Conservation (phyloP, 2,113 vertebrate species). For the Theristicus caerulescens region DNA sequence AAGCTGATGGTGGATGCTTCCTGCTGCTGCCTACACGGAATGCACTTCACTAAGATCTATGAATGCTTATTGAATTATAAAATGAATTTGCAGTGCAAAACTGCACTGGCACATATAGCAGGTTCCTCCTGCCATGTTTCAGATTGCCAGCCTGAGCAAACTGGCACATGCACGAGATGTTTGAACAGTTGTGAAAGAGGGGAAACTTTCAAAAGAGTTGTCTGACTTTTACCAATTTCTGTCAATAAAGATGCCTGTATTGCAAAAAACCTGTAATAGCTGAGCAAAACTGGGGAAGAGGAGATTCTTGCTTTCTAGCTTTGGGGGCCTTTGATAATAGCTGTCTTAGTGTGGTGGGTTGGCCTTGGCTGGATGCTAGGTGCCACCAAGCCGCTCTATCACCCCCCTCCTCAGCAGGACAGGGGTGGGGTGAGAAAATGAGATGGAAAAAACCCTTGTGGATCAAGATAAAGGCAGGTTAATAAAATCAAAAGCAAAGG, state of each 20-base stretch:
- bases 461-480: no score
- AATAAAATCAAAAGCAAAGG: no score
- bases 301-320: neutral
- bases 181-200: neutral
- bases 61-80: neutral
- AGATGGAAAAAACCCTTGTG: no score
- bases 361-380: no score
- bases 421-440: no score
- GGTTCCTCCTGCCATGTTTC: neutral
- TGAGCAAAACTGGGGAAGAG: neutral
- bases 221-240: neutral
- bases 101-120: neutral
- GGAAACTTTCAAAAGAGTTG: neutral
- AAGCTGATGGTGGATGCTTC: neutral
- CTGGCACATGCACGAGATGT: neutral
- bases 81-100: neutral
- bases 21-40: neutral
- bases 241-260: neutral
- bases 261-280: neutral
- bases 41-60: neutral
- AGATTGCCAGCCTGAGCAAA: neutral
- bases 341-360: neutral
- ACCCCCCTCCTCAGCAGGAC: no score
- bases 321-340: neutral
- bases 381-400: no score